These are phyloP conservation scores for Deilephila elpenor DNA, from an alignment of 2,888 invertebrate species.

Conservation along the genomic window DNA sequence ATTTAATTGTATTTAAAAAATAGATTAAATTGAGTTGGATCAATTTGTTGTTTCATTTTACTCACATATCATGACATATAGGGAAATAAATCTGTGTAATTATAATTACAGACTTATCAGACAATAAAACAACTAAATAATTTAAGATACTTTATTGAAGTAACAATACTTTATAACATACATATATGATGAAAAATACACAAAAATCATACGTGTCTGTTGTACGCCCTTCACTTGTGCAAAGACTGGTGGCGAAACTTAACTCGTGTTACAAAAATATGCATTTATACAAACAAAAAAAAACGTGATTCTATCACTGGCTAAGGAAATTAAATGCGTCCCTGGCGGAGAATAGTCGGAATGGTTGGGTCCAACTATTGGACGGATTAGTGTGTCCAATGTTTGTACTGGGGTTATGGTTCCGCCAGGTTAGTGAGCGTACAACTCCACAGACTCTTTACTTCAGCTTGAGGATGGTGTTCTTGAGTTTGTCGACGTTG, in stretches of 20 bases:
- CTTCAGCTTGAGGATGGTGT: constrained; percentile 85
- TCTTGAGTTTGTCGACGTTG: constrained; percentile 88
- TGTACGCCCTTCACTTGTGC: constrained; percentile 47
- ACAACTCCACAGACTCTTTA: constrained; percentile 61
- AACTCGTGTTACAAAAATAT: constrained; percentile 35
- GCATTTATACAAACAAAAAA: constrained; percentile 24
- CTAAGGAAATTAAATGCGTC: constrained; percentile 23
- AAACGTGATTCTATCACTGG: constrained; percentile 28
- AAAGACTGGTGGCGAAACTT: constrained; percentile 2
- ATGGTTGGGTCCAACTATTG: constrained; percentile 10
- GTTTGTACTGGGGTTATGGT: neutral
- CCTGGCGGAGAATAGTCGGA: constrained; percentile 3
- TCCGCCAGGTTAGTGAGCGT: constrained; percentile 43
- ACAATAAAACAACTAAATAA: constrained; percentile 27
- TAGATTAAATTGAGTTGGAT: too few species aligned
- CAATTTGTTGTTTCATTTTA: too few species aligned
- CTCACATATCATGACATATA: too few species aligned
- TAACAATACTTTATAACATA: constrained; percentile 80
- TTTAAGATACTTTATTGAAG: constrained; percentile 74
- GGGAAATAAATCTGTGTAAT: too few species aligned
- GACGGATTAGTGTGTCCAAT: constrained; percentile 4
- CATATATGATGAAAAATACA: constrained; percentile 67
- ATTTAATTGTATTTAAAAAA: too few species aligned
- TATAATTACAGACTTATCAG: neutral
- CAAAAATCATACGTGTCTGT: constrained; percentile 53